A percentile compares a stretch with the other conserved stretches of the same genome.
These are phyloP conservation scores for Chaetodon trifasciatus DNA, from an alignment of 2,797 vertebrate genomes.

Conservation along the genomic window DNA sequence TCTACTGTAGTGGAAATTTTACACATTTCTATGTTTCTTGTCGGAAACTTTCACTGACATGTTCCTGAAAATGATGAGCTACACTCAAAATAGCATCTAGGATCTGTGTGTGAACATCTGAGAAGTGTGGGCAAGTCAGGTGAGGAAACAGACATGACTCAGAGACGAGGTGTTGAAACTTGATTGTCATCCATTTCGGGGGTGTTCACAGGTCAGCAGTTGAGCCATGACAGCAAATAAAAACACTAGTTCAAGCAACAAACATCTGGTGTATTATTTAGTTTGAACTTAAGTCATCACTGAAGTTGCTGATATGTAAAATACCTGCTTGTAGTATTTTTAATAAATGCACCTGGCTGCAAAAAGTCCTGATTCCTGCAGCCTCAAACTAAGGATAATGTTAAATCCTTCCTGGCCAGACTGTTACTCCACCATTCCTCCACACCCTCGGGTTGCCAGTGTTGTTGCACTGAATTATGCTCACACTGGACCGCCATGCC, in stretches of 20 bases:
- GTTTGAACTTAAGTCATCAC: neutral
- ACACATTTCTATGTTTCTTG: neutral
- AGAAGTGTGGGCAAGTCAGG: neutral
- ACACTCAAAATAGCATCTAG: neutral
- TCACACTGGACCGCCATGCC: slow-evolving; percentile 66
- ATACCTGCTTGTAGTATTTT: slow-evolving; percentile 2
- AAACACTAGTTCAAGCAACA: neutral
- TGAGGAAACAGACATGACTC: slow-evolving; percentile 14
- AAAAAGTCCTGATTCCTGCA: slow-evolving; percentile 35
- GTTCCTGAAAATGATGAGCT: slow-evolving; percentile 2
- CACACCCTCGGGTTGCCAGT: slow-evolving; percentile 53
- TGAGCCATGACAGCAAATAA: neutral
- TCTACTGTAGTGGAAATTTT: neutral
- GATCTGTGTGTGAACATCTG: neutral
- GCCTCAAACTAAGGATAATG: slow-evolving; percentile 39
- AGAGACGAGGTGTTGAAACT: slow-evolving; percentile 1
- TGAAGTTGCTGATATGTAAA: neutral
- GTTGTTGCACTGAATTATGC: slow-evolving; percentile 68
- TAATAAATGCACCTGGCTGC: slow-evolving; percentile 42
- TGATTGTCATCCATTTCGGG: slow-evolving; percentile 1
- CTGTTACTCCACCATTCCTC: slow-evolving; percentile 52
- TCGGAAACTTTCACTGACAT: neutral
- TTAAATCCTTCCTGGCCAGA: slow-evolving; percentile 56
- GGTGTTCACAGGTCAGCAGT: slow-evolving; percentile 8
- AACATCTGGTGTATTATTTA: neutral